Evolutionary conservation across 2,888 invertebrate genomes (phyloP).

Genomic region (Limulus polyphemus): DNA sequence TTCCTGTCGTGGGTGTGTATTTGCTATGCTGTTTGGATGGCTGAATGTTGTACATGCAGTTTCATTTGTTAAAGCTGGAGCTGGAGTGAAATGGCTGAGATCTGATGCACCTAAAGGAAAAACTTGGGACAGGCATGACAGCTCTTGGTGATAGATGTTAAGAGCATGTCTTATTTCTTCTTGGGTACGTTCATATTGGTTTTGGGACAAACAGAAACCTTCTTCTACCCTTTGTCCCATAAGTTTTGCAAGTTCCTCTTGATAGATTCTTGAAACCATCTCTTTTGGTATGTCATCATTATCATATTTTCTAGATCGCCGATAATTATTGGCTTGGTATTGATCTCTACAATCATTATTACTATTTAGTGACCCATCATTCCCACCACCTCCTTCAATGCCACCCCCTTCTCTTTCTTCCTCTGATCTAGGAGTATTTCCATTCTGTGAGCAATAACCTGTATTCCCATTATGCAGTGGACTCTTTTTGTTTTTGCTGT

Average conservation of each 20-base stretch:
- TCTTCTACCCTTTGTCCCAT: constrained; percentile 47
- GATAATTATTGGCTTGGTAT: constrained; percentile 5
- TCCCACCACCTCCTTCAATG: constrained; percentile 5
- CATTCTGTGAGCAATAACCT: not conserved
- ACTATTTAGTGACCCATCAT: constrained; percentile 8
- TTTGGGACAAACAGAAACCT: constrained; percentile 24
- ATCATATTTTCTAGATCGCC: constrained; percentile 71
- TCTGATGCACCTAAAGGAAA: constrained; percentile 7
- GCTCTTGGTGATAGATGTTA: constrained; percentile 83
- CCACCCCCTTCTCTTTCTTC: not conserved
- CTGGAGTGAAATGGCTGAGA: not conserved
- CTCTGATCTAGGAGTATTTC: constrained; percentile 7
- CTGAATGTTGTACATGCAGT: not conserved
- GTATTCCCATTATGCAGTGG: not conserved
- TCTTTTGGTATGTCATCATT: constrained; percentile 93
- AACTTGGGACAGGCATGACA: constrained; percentile 61
- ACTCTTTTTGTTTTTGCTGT: constrained; percentile 14
- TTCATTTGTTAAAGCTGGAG: constrained; percentile 1
- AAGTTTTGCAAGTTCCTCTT: constrained; percentile 84
- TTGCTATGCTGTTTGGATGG: not conserved
- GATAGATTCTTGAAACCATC: constrained; percentile 85
- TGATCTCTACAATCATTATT: constrained; percentile 6
- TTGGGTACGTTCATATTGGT: constrained; percentile 42
- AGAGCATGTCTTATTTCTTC: constrained; percentile 80
- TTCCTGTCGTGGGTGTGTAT: constrained; percentile 14